Evolutionary conservation across 1,140 invertebrate species (phyloP), one percentile per base, ranked within the genome.

Genomic region (Tribolium castaneum): DNA sequence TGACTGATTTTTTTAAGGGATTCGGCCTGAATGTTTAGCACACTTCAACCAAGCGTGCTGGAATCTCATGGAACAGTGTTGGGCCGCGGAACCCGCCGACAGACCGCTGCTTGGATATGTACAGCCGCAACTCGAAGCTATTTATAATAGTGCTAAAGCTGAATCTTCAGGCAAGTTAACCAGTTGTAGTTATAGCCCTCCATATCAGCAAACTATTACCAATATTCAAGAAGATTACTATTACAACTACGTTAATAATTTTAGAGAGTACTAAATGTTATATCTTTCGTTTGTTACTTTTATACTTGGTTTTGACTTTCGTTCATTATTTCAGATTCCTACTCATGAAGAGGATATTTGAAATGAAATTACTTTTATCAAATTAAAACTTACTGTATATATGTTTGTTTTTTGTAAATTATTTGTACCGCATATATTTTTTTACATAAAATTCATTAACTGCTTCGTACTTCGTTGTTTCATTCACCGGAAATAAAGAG

Each of bases 31-130:
- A 87, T 89, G 92, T 70, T 85, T 96, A 5, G 85, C 91, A 0
- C 87, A 90, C 50, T 96, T 97, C 87, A 91, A 93, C 70, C 91
- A 94, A 66, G 91, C 93, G 39, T 96, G 95, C 84, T 97, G 95
- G 95, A 88, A 90, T 39, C 87, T 98, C 13, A 97, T 97, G 95
- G 89, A 93, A 86, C 91, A 92, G 76, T 97, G 96, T 84, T 97
- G 96, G 96, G 89, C 92, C 54, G 91, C 92, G 5, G 94, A 96
- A 72, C 92, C 95, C 6, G 84, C 87, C 1, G 89, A 91, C 76
- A 87, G 96, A n/a, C 95, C 95, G 0, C 87, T 95, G 30, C 87
- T 96, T 0, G 95, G 95, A 25, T 90, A 94, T 80, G 92, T 97
- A 0, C 91, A 96, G 81, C 90, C 90, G 0, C 87, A 90, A 16